A percentile compares a stretch with the other conserved stretches of the same genome.
These are phyloP conservation scores for Melanchra persicariae DNA, from an alignment of 2,888 invertebrate species.

Conservation along the genomic window DNA sequence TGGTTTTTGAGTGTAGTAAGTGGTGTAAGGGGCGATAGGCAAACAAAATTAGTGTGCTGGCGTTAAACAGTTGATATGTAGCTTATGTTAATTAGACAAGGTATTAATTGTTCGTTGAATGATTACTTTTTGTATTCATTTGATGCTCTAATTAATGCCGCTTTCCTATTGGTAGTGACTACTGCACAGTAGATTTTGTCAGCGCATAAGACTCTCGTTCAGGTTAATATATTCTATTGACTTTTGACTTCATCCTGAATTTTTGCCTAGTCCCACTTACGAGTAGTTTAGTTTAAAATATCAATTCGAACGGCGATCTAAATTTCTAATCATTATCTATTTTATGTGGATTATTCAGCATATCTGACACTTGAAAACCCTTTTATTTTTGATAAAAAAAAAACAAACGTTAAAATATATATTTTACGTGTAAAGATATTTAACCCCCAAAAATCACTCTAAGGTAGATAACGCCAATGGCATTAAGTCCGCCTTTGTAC, in stretches of 20 bases:
- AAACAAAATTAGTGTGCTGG: conserved; percentile 65
- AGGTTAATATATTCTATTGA: no score
- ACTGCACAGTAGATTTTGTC: not conserved
- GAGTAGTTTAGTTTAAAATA: no score
- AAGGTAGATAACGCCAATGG: no score
- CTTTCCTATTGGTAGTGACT: not conserved
- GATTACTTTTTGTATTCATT: conserved; percentile 46
- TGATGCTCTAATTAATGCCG: conserved; percentile 1
- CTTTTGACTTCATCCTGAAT: not conserved
- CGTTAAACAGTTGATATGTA: conserved; percentile 73
- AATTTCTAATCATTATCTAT: no score
- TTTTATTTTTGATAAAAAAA: no score
- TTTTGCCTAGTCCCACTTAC: not conserved
- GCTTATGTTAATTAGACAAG: conserved; percentile 65
- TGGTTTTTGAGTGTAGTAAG: conserved; percentile 9
- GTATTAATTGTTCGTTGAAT: conserved; percentile 57
- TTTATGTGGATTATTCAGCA: no score
- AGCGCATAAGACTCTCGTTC: not conserved
- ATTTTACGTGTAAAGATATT: no score
- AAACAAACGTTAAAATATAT: no score
- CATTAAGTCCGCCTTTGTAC: no score
- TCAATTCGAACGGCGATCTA: no score
- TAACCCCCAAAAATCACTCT: no score
- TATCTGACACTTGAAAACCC: no score
- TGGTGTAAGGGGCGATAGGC: conserved; percentile 42